Conservation (phyloP, 2,888 invertebrate genomes). For the Clostera curtula region DNA sequence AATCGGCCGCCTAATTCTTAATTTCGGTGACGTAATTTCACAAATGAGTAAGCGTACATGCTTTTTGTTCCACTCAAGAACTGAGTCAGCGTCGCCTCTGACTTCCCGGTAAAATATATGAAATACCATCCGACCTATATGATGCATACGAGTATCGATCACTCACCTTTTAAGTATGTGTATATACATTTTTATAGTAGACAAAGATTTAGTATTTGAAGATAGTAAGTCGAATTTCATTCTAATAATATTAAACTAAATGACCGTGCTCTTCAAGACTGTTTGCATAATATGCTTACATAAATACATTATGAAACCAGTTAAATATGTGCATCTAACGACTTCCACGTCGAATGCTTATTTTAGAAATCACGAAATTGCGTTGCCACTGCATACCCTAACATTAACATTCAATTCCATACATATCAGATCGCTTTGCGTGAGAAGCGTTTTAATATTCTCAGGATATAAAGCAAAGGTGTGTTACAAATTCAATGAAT, state of each 20-base stretch:
- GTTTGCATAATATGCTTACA: conserved; percentile 60
- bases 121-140: conserved; percentile 17
- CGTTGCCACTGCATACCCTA: too few relatives aligned
- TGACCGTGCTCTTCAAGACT: conserved; percentile 40
- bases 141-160: conserved; percentile 13
- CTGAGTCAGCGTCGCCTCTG: conserved; percentile 39
- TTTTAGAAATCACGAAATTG: neutral
- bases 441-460: too few relatives aligned
- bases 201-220: too few relatives aligned
- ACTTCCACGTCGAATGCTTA: conserved; percentile 49
- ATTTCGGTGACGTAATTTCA: conserved; percentile 19
- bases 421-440: too few relatives aligned
- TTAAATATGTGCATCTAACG: conserved; percentile 47
- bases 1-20: too few relatives aligned
- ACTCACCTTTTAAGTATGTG: neutral
- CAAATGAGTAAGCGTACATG: conserved; percentile 19
- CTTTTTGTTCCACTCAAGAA: conserved; percentile 31
- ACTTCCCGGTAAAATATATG: conserved; percentile 32
- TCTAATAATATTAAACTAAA: conserved; percentile 6
- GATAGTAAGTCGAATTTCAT: too few relatives aligned
- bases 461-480: too few relatives aligned
- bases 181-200: too few relatives aligned
- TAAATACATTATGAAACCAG: conserved; percentile 55
- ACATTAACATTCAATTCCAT: too few relatives aligned
- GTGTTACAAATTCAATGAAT: too few relatives aligned